Conservation (phyloP, 2,888 invertebrate species). For the Xestia xanthographa region DNA sequence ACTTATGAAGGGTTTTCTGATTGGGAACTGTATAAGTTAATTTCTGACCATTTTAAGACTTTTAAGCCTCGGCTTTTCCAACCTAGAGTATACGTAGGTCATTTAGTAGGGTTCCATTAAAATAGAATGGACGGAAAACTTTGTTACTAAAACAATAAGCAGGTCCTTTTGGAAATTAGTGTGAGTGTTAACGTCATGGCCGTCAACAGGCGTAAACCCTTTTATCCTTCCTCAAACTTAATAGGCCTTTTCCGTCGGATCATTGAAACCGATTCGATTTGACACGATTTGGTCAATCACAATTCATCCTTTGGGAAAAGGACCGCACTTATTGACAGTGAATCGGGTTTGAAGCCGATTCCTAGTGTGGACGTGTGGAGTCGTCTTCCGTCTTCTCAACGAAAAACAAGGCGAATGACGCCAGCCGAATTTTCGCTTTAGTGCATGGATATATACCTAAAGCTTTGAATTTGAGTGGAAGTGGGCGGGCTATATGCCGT, state of each 20-base stretch:
- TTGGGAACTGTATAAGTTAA: neutral
- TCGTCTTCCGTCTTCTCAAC: no score
- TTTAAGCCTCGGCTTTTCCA: neutral
- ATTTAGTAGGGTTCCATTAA: neutral
- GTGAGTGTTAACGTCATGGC: neutral
- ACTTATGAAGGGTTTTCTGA: neutral
- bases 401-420: neutral
- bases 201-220: neutral
- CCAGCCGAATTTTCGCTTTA: neutral
- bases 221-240: neutral
- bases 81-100: neutral
- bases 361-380: neutral
- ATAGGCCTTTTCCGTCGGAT: slow-evolving; percentile 11
- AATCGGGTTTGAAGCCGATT: neutral
- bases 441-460: neutral
- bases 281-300: neutral
- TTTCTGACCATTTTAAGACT: neutral
- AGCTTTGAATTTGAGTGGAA: no score
- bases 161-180: neutral
- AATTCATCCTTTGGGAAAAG: neutral
- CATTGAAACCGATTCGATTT: slow-evolving; percentile 9
- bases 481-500: no score
- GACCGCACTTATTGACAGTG: neutral
- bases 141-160: neutral
- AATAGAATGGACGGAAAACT: neutral